Evolutionary conservation across 2,888 invertebrate species (phyloP), one percentile per base, ranked within the genome.

Genomic region (Nomada fabriciana): DNA sequence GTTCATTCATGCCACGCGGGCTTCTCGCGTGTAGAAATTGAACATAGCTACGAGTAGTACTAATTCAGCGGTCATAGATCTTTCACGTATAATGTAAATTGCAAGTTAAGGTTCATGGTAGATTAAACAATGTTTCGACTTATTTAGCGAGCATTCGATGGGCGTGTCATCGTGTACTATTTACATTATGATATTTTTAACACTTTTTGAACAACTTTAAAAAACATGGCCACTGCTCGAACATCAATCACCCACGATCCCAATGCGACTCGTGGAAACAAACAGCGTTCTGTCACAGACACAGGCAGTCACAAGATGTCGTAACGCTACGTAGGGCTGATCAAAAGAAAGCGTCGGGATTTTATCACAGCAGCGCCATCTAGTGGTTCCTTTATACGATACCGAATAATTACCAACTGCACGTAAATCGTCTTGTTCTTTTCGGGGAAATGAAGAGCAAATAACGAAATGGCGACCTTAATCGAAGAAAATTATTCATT

Each of bases 1-100:
- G 18, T 71, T 55, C 61, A 72, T 80, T 80, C 42, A 52, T 80
- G 80, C 81, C 81, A 80, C 80, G 80, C 80, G 80, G 81, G 81
- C 80, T 80, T 63, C 57, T 80, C 67, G 67, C 25, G 18, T 36
- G 63, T 63, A 63, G n/a, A 55, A 61, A 11, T 73, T 80, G 80
- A 80, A 80, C 67, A 80, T 80, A 80, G 80, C 81, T 52, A 23
- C 71, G 52, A 68, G 43, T 75, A 36, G 36, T 36, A 36, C 36
- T 67, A 77, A 73, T 65, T 36, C 23, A 79, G 36, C 59, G 71
- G 70, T 80, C 80, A 53, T 78, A 70, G 71, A 72, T 80, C 67
- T 71, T 23, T 47, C 60, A 13, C 25, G 63, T 20, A 20, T 20
- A 57, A 3, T 20, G n/a, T 29, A 57, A 80, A 68, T 57, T 52